Evolutionary conservation across 2,797 vertebrate species (phyloP), one percentile per base, ranked within the genome.

Genomic region (Bovichtus diacanthus): DNA sequence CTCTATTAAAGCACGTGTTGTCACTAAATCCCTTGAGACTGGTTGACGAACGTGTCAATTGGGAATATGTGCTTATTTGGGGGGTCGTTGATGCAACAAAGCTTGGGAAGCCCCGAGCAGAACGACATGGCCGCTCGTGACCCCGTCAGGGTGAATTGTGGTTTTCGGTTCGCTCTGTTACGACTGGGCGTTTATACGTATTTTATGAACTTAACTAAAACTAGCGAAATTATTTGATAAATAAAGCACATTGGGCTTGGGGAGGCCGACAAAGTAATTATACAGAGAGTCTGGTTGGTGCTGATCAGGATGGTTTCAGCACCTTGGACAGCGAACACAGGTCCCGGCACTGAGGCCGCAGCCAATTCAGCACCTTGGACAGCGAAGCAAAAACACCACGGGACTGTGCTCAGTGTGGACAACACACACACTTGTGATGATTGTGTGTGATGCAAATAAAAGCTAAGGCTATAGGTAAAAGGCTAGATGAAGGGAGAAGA

Each of bases 361-460:
- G 27, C 6, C 6, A 0, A 21, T 81, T 83, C 86, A 90, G 90
- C 55, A 90, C 87, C 78, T 10, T 15, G 70, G 86, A 90, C 80
- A 88, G 88, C 27, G 47, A 63, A 25, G 3, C 0, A 4, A 25
- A 53, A 25, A 43, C 12, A 19, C 6, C 4, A 41, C 2, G 9
- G 36, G 51, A 10, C 34, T 7, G 6, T 19, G 25, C 18, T 54
- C 29, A 16, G 27, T 16, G 21, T 8, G 34, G 4, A 1, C 8
- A 29, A 44, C 11, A 25, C 50, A 25, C 43, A 43, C 23, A 23
- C 18, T 51, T 5, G 1, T 36, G 5, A n/a, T 12, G 19, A 18
- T n/a, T 16, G n/a, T 47, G 27, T 38, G 25, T 56, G 50, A 31
- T n/a, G 31, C 8, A 47, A 21, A 53, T 6, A 25, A 18, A 25